Evolutionary conservation across 2,113 vertebrate genomes (phyloP).

Genomic region (Pipa parva): DNA sequence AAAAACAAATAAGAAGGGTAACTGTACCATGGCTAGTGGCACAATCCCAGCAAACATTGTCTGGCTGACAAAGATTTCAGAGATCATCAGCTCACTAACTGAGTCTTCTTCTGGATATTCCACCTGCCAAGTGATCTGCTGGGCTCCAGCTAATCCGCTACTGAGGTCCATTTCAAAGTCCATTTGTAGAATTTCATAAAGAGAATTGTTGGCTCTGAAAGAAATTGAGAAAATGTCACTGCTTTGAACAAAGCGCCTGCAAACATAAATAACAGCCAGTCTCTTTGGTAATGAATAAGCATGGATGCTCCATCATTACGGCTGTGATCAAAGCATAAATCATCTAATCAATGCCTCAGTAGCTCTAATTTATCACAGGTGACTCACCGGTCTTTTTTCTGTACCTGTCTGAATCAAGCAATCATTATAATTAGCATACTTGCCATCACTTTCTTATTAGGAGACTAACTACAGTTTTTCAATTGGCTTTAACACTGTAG

Average conservation of each 20-base stretch:
- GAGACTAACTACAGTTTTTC: conserved; percentile 17
- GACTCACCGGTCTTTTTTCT: not conserved
- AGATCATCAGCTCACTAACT: conserved; percentile 64
- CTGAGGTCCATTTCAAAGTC: conserved; percentile 85
- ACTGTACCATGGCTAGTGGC: conserved; percentile 78
- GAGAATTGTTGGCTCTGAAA: conserved; percentile 68
- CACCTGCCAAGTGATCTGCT: conserved; percentile 85
- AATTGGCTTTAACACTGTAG: conserved; percentile 19
- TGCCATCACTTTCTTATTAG: conserved; percentile 30
- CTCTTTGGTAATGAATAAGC: not conserved
- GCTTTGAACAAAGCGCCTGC: not conserved
- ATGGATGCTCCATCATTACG: conserved; percentile 29
- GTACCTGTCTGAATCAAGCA: not conserved
- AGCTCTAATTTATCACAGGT: not conserved
- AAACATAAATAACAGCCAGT: not conserved
- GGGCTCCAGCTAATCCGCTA: conserved; percentile 75
- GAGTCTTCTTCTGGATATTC: conserved; percentile 73
- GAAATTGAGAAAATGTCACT: conserved; percentile 32
- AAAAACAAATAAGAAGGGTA: not conserved
- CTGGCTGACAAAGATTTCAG: conserved; percentile 83
- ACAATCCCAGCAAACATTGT: conserved; percentile 79
- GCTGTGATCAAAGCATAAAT: conserved; percentile 18
- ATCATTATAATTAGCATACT: conserved; percentile 27
- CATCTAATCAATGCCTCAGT: not conserved
- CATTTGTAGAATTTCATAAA: conserved; percentile 86